Evolutionary conservation across 2,888 invertebrate species (phyloP).

Genomic region (Petrophora chlorosata): DNA sequence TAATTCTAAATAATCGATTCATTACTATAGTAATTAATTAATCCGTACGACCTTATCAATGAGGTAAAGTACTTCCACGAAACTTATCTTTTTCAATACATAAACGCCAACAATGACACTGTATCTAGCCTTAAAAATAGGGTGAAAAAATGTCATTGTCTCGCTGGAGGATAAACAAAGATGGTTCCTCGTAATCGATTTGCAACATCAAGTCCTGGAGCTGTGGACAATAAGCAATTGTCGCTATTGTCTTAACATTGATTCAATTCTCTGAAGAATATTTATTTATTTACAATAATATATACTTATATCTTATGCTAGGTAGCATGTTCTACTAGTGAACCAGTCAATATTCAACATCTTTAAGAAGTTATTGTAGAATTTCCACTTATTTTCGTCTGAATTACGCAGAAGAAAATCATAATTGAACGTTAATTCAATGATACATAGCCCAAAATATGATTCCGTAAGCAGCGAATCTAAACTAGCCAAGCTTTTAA

Average conservation of each 20-base stretch:
- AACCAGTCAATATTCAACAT: no score
- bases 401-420: no score
- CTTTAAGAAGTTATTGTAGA: no score
- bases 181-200: constrained; percentile 62
- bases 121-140: constrained; percentile 52
- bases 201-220: constrained; percentile 58
- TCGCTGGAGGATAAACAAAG: constrained; percentile 67
- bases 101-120: constrained; percentile 55
- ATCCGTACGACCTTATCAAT: constrained; percentile 34
- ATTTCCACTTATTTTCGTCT: no score
- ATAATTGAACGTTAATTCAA: no score
- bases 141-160: constrained; percentile 64
- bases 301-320: no score
- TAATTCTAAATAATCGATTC: neutral
- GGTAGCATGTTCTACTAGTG: no score
- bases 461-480: no score
- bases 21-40: constrained; percentile 12
- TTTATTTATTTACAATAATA: no score
- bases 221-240: constrained; percentile 68
- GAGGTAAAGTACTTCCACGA: constrained; percentile 38
- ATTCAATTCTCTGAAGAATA: constrained; percentile 21
- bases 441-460: no score
- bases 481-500: no score
- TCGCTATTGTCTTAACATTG: constrained; percentile 40
- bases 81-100: constrained; percentile 43